A percentile compares a stretch with the other conserved stretches of the same genome.
Conservation (phyloP, 2,888 invertebrate species). For the Sminthurinus aureus region DNA sequence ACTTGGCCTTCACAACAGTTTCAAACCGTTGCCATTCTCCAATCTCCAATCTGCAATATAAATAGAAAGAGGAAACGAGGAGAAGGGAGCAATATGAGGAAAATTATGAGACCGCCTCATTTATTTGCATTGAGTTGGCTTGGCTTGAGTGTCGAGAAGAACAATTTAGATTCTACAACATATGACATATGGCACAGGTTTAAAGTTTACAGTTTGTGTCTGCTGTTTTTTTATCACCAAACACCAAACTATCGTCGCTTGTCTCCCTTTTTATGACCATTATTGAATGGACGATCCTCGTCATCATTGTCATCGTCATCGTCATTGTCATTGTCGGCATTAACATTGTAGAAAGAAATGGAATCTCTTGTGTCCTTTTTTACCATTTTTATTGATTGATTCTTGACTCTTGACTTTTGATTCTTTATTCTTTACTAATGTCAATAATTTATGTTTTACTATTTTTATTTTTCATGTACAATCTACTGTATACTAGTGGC, state of each 20-base stretch:
- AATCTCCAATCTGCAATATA: background rate
- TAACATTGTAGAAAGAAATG: no score
- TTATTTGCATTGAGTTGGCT: constrained; percentile 38
- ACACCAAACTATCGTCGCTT: constrained; percentile 1
- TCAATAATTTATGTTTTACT: constrained; percentile 43
- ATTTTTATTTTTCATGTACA: constrained; percentile 60
- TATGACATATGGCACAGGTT: background rate
- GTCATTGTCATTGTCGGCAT: no score
- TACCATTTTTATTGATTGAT: no score
- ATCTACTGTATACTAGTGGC: constrained; percentile 70
- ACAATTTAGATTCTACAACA: background rate
- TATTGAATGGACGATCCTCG: no score
- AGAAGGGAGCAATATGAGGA: constrained; percentile 29
- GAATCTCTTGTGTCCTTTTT: no score
- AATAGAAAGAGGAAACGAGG: background rate
- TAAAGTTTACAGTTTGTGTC: background rate
- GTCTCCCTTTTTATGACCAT: no score
- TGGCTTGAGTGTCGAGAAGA: background rate
- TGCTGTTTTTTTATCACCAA: constrained; percentile 8
- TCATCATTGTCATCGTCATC: no score
- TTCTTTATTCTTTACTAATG: background rate
- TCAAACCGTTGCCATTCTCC: no score
- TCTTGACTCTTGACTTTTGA: no score
- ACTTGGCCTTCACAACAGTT: constrained; percentile 11
- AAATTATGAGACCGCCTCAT: constrained; percentile 46